Base-by-base conservation (phyloP, 2,113 vertebrate genomes). In the Pseudonaja textilis region DNA sequence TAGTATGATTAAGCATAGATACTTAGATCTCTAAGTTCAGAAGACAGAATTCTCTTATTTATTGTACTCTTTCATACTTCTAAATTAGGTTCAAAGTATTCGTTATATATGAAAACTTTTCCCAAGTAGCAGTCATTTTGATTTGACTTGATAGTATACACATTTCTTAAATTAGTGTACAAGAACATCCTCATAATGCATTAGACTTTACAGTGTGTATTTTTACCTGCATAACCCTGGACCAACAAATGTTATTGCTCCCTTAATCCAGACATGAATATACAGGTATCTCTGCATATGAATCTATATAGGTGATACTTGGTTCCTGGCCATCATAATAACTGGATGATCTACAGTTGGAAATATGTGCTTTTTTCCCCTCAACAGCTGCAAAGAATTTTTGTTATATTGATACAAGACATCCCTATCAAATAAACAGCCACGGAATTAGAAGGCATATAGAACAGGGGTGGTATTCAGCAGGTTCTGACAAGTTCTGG, bases 311-410 rank as follows among this genome's bases (percentile, higher is more conserved):
- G 81, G 20, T 54, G 89, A 93, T 47, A 20, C 55, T 96, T 94
- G 29, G 85, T 81, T 87, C 12, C 95, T 93, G 91, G 74, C n/a
- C 57, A 95, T 26, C 42, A 0, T 81, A 18, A 87, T 91, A 93
- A 93, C 50, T 5, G 45, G 1, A 42, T 29, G 12, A 52, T 95
- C 89, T 69, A 34, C 50, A 26, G 10, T 85, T 95, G 87, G 93
- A 95, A 96, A 93, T n/a, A 16, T 16, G 29, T 59, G 93, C 45
- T 85, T 61, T 89, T 90, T 95, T 93, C 87, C 64, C 61, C 89
- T 88, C 91, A 94, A 92, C 96, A 97, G 92, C 95, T 96, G 95
- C 94, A 93, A 57, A 94, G 42, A 26, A 1, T 91, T 92, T 88
- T 50, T 29, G 87, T 55, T 88, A 42, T 8, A 42, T 93, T 91